Base-by-base conservation (phyloP, 2,113 vertebrate genomes). In the Onychostruthus taczanowskii region DNA sequence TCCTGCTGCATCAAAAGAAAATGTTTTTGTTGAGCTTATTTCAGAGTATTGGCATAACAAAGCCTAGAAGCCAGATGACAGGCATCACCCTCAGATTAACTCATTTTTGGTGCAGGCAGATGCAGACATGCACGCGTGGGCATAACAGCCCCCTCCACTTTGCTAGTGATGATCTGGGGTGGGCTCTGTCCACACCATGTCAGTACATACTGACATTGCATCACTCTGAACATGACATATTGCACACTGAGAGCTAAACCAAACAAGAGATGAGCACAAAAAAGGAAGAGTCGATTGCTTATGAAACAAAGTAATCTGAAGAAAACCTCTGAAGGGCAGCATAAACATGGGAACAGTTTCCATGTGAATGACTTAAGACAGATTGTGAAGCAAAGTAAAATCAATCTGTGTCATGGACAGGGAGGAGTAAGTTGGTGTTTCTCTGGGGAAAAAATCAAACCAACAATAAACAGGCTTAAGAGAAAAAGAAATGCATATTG, bases 1-100 rank as follows among this genome's bases (percentile, higher is more conserved):
- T 93, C 90, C 90, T 94, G 52, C 53, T 95, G 77, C 68, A 92
- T 90, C 93, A 93, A 95, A 96, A 96, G 68, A 93, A 97, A 97
- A 68, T 88, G 68, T 93, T 96, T 93, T 90, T 5, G 47, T 96
- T 85, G 90, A 93, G 78, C 86, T 83, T 64, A 66, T 91, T 96
- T 93, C 62, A 49, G 76, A 82, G 37, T 49, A 83, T 58, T 76
- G 70, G 47, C 91, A 59, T 61, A 91, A 64, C 28, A 91, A 74
- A 92, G 39, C 39, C 70, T 73, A 79, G 52, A 93, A 94, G 53
- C 47, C 89, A 93, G 76, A 93, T 93, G 91, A 94, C 82, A 93
- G 70, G 10, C 88, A 59, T 58, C 2, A 5, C 50, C 39, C 9
- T 76, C 61, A 87, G 86, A 94, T 95, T 87, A 77, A 30, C 79